Percentiles rank a stretch among this genome's conserved stretches.
These are phyloP conservation scores for Potamilus streckersoni DNA, from an alignment of 1,140 invertebrate species.

Conservation along the genomic window DNA sequence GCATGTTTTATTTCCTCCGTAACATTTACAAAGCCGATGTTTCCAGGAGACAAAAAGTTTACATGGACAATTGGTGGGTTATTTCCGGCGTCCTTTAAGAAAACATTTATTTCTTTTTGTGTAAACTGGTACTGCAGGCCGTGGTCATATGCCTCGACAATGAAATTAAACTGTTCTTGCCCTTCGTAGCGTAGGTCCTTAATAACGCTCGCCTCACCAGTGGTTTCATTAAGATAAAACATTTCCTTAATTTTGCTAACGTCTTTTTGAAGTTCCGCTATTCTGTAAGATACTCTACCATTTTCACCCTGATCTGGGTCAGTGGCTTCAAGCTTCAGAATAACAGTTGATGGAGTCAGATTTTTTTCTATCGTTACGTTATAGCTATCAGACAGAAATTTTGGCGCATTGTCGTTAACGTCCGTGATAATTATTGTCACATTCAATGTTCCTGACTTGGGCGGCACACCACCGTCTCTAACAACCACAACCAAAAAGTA, in stretches of 20 bases:
- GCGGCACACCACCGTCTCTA: conserved; percentile 16
- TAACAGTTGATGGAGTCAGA: conserved; percentile 77
- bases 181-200: conserved; percentile 28
- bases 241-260: conserved; percentile 21
- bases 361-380: conserved; percentile 84
- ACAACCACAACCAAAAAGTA: conserved; percentile 13
- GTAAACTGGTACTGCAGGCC: conserved; percentile 26
- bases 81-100: conserved; percentile 84
- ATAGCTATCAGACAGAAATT: conserved; percentile 73
- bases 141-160: conserved; percentile 44
- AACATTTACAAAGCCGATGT: conserved; percentile 39
- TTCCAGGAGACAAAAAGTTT: conserved; percentile 37
- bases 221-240: conserved; percentile 26
- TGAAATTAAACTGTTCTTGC: conserved; percentile 29
- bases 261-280: conserved; percentile 15
- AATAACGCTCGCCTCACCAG: conserved; percentile 33
- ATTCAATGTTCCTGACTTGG: conserved; percentile 34
- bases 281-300: conserved; percentile 81
- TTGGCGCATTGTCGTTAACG: conserved; percentile 71
- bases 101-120: conserved; percentile 76
- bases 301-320: conserved; percentile 92
- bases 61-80: conserved; percentile 86
- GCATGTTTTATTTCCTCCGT: conserved; percentile 41
- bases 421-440: conserved; percentile 67
- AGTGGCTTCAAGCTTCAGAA: conserved; percentile 76